Evolutionary conservation across 2,888 invertebrate genomes (phyloP).

Genomic region (Ctenicera cuprea): DNA sequence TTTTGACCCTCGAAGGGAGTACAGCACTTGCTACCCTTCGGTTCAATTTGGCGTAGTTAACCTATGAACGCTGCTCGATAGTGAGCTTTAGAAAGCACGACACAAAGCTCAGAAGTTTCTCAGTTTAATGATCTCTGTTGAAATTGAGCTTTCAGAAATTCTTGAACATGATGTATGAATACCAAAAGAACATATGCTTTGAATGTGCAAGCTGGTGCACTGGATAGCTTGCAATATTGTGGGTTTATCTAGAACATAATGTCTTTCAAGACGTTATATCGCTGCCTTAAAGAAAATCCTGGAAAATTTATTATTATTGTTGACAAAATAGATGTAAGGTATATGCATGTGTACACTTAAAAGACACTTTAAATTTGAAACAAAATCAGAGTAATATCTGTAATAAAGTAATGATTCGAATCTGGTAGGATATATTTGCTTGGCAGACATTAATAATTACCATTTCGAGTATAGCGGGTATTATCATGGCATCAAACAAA

Average conservation of each 20-base stretch:
- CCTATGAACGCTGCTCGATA: conserved; percentile 60
- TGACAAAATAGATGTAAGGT: not conserved
- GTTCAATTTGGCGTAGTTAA: conserved; percentile 69
- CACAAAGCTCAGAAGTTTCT: conserved; percentile 54
- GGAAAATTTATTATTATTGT: conserved; percentile 32
- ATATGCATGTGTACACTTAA: too few relatives aligned
- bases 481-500: too few relatives aligned
- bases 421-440: too few relatives aligned
- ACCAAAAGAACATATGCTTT: conserved; percentile 64
- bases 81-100: conserved; percentile 55
- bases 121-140: conserved; percentile 63
- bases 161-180: conserved; percentile 65
- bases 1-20: conserved; percentile 66
- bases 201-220: conserved; percentile 54
- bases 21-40: conserved; percentile 63
- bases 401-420: too few relatives aligned
- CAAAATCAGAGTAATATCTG: not conserved
- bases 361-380: too few relatives aligned
- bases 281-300: conserved; percentile 22
- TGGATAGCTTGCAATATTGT: conserved; percentile 58
- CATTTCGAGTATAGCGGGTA: too few relatives aligned
- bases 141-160: conserved; percentile 64
- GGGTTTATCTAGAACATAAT: conserved; percentile 35
- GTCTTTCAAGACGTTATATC: conserved; percentile 39
- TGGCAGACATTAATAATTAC: too few relatives aligned